Evolutionary conservation across 1,140 invertebrate genomes (phyloP), one percentile per base, ranked within the genome.

Genomic region (Sycobia sp.): DNA sequence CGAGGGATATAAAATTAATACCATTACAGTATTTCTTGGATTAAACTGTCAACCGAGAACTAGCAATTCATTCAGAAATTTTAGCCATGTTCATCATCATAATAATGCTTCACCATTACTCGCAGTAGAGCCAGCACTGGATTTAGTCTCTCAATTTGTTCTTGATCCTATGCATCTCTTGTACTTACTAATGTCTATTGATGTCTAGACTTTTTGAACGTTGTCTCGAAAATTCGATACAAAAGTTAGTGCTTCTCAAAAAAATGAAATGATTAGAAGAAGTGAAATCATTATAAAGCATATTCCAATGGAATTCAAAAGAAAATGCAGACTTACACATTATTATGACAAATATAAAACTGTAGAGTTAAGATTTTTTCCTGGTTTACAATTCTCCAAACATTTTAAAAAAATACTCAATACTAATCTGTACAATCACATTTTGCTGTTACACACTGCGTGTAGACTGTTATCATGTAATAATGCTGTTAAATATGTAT

Each of bases 341-440:
- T 20, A 8, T 51, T 51, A 22, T 11, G 49, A 51, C 9, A 51
- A 51, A 20, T 51, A 51, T 36, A 51, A 51, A 51, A 18, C 49
- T 11, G 32, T 36, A 16, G 32, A 51, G 22, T 22, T 20, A 13
- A 51, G 49, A 51, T 51, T 51, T 36, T 20, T 51, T 34, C 16
- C 36, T 29, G 3, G 34, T 9, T 51, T 36, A 22, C 27, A 16
- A n/a, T 18, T 1, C 4, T 32, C 49, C 7, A 51, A 36, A 3
- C 11, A 18, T 38, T 22, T 51, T 11, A 51, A 51, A 22, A 51
- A 51, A n/a, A 36, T 51, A 14, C 8, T 51, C 1, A 36, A 10
- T 20, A 10, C 18, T 51, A 10, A 51, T 9, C 5, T 20, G 0
- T 51, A 51, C 22, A 11, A 36, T 4, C 49, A 51, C 11, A 4